These are phyloP conservation scores for Salpingus planirostris DNA, from an alignment of 2,888 invertebrate species.

Conservation along the genomic window DNA sequence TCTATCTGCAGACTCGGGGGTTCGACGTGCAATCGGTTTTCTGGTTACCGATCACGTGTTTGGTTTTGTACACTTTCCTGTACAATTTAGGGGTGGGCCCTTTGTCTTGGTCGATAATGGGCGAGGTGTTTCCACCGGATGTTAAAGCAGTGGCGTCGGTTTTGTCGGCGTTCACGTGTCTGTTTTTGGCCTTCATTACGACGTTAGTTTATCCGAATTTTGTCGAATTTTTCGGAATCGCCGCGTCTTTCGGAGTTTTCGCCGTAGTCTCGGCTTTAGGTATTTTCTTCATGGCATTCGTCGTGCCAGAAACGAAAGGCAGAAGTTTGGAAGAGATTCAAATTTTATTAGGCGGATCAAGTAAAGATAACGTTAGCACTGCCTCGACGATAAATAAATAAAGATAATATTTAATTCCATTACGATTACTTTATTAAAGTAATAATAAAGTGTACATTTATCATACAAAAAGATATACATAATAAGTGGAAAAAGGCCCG, in stretches of 20 bases:
- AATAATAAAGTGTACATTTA: constrained; percentile 14
- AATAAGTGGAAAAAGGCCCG: constrained; percentile 7
- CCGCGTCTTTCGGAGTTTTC: constrained; percentile 23
- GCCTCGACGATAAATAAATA: too few relatives aligned
- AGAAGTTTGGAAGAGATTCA: constrained; percentile 22
- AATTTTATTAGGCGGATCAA: too few relatives aligned
- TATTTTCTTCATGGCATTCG: constrained; percentile 16
- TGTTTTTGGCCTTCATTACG: constrained; percentile 18
- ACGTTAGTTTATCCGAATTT: constrained; percentile 22
- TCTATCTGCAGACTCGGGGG: constrained; percentile 45
- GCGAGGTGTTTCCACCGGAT: constrained; percentile 69
- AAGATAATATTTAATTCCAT: too few relatives aligned
- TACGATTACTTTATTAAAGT: not conserved
- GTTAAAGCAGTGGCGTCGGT: constrained; percentile 56
- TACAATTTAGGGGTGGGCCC: constrained; percentile 65
- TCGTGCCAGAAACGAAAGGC: constrained; percentile 27
- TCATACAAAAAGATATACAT: constrained; percentile 22
- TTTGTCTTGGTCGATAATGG: constrained; percentile 71
- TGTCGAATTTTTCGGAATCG: constrained; percentile 18
- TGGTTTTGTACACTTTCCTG: constrained; percentile 60
- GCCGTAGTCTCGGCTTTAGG: constrained; percentile 15
- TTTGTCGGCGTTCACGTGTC: constrained; percentile 15
- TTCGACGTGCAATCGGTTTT: constrained; percentile 38
- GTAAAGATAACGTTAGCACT: too few relatives aligned
- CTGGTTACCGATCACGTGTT: constrained; percentile 60